Evolutionary conservation across 2,888 invertebrate species (phyloP).

Genomic region (Tethea ocularis): DNA sequence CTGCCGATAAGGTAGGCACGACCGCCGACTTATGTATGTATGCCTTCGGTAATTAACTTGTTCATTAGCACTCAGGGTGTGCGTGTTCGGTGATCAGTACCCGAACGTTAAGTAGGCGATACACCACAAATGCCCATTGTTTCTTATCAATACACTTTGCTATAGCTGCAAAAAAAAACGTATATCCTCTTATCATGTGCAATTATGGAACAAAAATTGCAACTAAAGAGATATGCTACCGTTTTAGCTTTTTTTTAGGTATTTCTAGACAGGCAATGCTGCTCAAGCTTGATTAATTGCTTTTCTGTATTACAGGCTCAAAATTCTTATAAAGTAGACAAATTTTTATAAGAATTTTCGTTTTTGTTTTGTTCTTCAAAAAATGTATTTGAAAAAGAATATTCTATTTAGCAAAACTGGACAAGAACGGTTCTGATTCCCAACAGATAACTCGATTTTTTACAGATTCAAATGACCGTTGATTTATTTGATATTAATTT

Average conservation of each 20-base stretch:
- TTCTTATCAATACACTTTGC: background rate
- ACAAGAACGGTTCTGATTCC: too few species aligned
- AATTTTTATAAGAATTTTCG: too few species aligned
- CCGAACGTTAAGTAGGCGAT: slow-evolving; percentile 12
- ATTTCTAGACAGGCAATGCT: background rate
- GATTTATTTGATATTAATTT: too few species aligned
- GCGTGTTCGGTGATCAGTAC: slow-evolving; percentile 28
- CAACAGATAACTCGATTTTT: too few species aligned
- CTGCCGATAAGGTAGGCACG: slow-evolving; percentile 48
- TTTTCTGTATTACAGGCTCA: background rate
- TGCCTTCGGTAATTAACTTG: slow-evolving; percentile 55
- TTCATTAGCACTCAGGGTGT: slow-evolving; percentile 52
- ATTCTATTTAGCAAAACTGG: too few species aligned
- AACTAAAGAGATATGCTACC: background rate
- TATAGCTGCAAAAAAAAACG: background rate
- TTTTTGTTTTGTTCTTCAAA: too few species aligned
- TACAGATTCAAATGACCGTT: too few species aligned
- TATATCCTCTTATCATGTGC: background rate
- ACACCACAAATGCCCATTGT: background rate
- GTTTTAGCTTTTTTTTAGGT: background rate
- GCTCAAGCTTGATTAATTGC: background rate
- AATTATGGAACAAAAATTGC: background rate
- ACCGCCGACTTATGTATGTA: slow-evolving; percentile 40
- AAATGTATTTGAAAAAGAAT: too few species aligned
- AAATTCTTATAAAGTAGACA: too few species aligned